Evolutionary conservation across 37 sponge, comb jelly and placozoan species (phyloP).

Genomic region (Cliona cf. orientalis): DNA sequence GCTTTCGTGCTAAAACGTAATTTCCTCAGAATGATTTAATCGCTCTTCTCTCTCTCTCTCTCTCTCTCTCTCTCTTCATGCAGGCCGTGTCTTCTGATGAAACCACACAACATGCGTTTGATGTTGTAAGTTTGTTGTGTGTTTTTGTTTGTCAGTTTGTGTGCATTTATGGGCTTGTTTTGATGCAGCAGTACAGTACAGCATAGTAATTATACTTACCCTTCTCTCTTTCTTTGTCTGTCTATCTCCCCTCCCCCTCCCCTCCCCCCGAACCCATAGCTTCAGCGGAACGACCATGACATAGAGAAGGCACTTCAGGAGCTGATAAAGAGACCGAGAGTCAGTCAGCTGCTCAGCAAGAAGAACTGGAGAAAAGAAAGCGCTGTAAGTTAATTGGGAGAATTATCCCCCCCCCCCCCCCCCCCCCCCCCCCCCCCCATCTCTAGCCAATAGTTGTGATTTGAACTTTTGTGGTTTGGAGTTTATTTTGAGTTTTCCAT

Average conservation of each 20-base stretch:
- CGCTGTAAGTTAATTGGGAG: constrained; percentile 8
- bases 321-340: constrained; percentile 61
- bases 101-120: constrained; percentile 81
- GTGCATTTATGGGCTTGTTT: background rate
- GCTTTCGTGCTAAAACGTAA: no score
- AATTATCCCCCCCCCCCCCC: no score
- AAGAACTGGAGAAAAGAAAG: constrained; percentile 79
- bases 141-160: background rate
- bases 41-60: no score
- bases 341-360: constrained; percentile 34
- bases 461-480: no score
- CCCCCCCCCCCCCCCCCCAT: no score
- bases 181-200: no score
- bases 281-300: constrained; percentile 48
- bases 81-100: constrained; percentile 85
- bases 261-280: constrained; percentile 29
- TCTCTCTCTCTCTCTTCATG: background rate
- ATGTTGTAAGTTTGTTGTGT: constrained; percentile 49
- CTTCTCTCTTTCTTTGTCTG: constrained; percentile 7
- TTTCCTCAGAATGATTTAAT: no score
- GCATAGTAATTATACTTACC: background rate
- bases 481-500: background rate
- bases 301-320: constrained; percentile 55
- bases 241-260: constrained; percentile 1
- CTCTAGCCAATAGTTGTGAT: no score